A percentile compares a stretch with the other conserved stretches of the same genome.
Conservation (phyloP, 1,140 invertebrate genomes). For the Myzus persicae region DNA sequence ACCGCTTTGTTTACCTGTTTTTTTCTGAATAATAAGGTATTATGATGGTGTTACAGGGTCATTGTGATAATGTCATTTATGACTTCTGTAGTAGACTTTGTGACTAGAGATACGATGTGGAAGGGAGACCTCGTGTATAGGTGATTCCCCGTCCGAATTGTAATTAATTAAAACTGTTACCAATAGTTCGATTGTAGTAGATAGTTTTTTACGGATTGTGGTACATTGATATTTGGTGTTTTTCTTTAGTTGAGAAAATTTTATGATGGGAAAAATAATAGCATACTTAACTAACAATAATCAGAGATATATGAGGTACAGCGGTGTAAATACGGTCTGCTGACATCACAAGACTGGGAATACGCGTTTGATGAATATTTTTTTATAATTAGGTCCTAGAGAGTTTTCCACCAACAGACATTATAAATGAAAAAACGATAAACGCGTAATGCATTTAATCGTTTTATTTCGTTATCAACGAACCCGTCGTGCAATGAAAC, state of each 20-base stretch:
- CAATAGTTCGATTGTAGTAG: neutral
- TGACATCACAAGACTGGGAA: neutral
- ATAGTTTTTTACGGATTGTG: neutral
- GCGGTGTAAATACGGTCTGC: neutral
- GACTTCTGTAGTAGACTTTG: neutral
- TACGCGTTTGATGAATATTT: neutral
- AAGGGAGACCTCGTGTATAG: neutral
- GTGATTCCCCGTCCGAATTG: neutral
- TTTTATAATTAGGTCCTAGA: neutral
- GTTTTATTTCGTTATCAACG: neutral
- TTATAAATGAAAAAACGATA: neutral
- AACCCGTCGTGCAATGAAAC: neutral
- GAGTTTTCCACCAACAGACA: neutral
- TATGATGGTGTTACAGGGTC: neutral
- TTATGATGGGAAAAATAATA: neutral
- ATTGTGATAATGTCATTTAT: neutral
- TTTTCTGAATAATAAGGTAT: neutral
- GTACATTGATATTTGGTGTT: neutral
- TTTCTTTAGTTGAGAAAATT: neutral
- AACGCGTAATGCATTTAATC: neutral
- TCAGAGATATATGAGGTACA: neutral
- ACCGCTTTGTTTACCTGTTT: neutral
- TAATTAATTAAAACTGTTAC: neutral
- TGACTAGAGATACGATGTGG: neutral
- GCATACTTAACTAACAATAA: neutral